Conservation (phyloP, 2,888 invertebrate species). For the Drosophila kanekoi region DNA sequence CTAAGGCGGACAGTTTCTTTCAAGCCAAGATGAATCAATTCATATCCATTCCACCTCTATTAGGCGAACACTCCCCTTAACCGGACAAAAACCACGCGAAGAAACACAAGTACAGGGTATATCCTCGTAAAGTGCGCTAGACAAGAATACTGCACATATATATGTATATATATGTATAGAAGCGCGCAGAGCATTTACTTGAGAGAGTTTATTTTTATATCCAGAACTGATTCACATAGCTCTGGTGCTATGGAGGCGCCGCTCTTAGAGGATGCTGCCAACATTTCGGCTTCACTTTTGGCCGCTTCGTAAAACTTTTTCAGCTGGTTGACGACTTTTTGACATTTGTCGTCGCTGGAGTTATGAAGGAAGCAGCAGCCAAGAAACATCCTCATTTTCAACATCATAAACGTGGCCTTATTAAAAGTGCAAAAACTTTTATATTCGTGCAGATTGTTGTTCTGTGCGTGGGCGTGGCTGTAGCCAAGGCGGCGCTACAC, state of each 20-base stretch:
- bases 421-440: conserved; percentile 73
- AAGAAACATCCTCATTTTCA: conserved; percentile 48
- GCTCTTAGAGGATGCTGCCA: not conserved
- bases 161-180: not conserved
- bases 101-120: too few relatives aligned
- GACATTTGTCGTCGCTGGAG: conserved; percentile 67
- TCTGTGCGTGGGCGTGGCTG: conserved; percentile 10
- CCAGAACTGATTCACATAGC: conserved; percentile 2
- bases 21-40: too few relatives aligned
- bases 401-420: conserved; percentile 74
- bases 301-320: conserved; percentile 46
- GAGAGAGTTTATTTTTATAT: not conserved
- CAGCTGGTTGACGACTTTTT: conserved; percentile 61
- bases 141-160: not conserved
- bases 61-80: too few relatives aligned
- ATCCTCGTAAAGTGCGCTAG: not conserved
- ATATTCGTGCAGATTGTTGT: conserved; percentile 43
- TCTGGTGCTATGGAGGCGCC: not conserved
- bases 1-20: too few relatives aligned
- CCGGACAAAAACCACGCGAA: too few relatives aligned
- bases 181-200: not conserved
- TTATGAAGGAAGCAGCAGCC: conserved; percentile 33
- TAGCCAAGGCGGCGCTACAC: conserved; percentile 13
- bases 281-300: conserved; percentile 7
- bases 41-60: too few relatives aligned